A percentile compares a stretch with the other conserved stretches of the same genome.
Conservation (phyloP, 2,888 invertebrate species). For the Fissipunctia ypsillon region DNA sequence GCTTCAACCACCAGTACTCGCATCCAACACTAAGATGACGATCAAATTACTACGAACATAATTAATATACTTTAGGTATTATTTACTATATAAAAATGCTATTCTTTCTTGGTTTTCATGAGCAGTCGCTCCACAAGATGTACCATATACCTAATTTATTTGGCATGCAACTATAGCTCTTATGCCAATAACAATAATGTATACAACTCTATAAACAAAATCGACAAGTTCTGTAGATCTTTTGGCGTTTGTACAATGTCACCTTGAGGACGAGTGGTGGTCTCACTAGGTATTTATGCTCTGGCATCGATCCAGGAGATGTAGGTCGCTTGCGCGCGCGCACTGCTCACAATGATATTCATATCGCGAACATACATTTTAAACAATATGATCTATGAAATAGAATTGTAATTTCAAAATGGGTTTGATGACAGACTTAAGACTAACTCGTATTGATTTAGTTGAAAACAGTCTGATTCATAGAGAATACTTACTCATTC, state of each 20-base stretch:
- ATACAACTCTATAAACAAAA: slow-evolving; percentile 51
- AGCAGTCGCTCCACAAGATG: slow-evolving; percentile 23
- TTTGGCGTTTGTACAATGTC: slow-evolving; percentile 76
- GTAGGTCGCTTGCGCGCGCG: slow-evolving; percentile 78
- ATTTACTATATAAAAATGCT: slow-evolving; percentile 40
- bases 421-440: slow-evolving; percentile 43
- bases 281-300: slow-evolving; percentile 79
- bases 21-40: slow-evolving; percentile 22
- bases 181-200: slow-evolving; percentile 46
- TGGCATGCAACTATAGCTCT: slow-evolving; percentile 38
- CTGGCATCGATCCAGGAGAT: slow-evolving; percentile 83
- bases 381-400: slow-evolving; percentile 64
- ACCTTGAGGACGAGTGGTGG: slow-evolving; percentile 80
- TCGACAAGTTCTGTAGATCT: slow-evolving; percentile 56
- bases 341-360: slow-evolving; percentile 65
- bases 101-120: slow-evolving; percentile 45
- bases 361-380: slow-evolving; percentile 69
- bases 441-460: slow-evolving; percentile 51
- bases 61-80: slow-evolving; percentile 42
- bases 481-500: slow-evolving; percentile 58
- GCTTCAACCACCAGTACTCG: not conserved
- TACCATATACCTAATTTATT: slow-evolving; percentile 9
- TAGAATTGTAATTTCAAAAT: slow-evolving; percentile 63
- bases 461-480: slow-evolving; percentile 64
- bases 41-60: slow-evolving; percentile 55